These are phyloP conservation scores for Ceratoteleas bidentatus DNA, from an alignment of 1,140 invertebrate species.

Conservation along the genomic window DNA sequence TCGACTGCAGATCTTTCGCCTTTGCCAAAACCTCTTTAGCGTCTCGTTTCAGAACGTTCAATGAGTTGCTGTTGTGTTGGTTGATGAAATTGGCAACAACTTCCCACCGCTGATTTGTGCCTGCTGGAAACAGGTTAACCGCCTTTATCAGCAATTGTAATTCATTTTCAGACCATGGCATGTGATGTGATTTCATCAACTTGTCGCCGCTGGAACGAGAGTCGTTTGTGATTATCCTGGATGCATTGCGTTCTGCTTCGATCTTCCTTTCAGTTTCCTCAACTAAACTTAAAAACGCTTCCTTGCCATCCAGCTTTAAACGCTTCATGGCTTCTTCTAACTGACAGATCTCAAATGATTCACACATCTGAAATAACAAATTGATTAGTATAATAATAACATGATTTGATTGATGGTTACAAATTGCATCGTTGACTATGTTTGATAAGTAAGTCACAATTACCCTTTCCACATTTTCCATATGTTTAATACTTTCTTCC, in stretches of 20 bases:
- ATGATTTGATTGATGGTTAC: no score
- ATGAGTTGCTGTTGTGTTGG: constrained; percentile 86
- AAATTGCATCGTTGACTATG: background rate
- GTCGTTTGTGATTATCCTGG: constrained; percentile 73
- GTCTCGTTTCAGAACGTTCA: constrained; percentile 79
- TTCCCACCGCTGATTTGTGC: constrained; percentile 97
- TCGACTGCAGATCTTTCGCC: constrained; percentile 96
- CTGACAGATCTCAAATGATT: constrained; percentile 87
- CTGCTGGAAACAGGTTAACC: constrained; percentile 97
- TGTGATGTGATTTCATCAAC: constrained; percentile 79
- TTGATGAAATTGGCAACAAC: constrained; percentile 97
- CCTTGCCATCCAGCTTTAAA: constrained; percentile 84
- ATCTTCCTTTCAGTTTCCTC: constrained; percentile 87
- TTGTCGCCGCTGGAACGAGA: constrained; percentile 72
- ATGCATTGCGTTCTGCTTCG: constrained; percentile 87
- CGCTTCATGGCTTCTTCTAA: constrained; percentile 89
- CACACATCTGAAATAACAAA: constrained; percentile 81
- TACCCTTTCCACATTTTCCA: constrained; percentile 94
- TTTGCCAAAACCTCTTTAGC: constrained; percentile 97
- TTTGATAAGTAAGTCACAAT: constrained; percentile 9
- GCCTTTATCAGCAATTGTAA: constrained; percentile 96
- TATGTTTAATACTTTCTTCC: constrained; percentile 89
- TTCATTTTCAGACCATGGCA: constrained; percentile 90
- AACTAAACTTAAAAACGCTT: constrained; percentile 86
- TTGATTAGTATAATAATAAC: no score